Percentiles rank a stretch among this genome's conserved stretches.
phyloP scores from a whole-genome alignment of 2,113 vertebrate species.

The Podiceps cristatus region DNA sequence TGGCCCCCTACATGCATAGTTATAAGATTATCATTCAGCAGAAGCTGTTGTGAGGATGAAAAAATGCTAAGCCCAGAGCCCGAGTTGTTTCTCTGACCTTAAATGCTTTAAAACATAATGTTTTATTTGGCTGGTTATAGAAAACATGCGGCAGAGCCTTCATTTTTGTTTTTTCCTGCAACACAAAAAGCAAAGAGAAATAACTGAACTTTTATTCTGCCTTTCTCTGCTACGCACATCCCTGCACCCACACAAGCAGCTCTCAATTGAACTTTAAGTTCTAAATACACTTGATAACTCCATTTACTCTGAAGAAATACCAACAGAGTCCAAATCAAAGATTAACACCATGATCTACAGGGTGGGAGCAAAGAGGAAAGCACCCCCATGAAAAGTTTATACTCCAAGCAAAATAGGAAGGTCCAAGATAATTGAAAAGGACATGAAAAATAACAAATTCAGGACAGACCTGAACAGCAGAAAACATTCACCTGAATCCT shows the following conservation, averaged over 20 bases:
- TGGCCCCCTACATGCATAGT: not conserved
- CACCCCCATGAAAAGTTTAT: not conserved
- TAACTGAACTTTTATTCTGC: not conserved
- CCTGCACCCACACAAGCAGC: not conserved
- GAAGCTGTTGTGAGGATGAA: not conserved
- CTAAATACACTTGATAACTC: not conserved
- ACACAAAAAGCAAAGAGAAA: not conserved
- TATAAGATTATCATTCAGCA: not conserved
- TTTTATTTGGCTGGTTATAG: constrained; percentile 24
- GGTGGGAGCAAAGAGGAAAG: not conserved
- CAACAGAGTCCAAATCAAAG: not conserved
- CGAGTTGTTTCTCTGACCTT: not conserved
- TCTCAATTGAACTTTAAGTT: constrained; percentile 20
- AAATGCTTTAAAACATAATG: constrained; percentile 13
- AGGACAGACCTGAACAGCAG: not conserved
- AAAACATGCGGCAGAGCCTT: constrained; percentile 17
- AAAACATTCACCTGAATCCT: not conserved
- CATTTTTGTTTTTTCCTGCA: not conserved
- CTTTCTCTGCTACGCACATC: not conserved
- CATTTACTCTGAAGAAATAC: not conserved
- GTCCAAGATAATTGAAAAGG: not conserved
- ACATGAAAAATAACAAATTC: not conserved
- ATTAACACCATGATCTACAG: not conserved
- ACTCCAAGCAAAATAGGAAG: not conserved
- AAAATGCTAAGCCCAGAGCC: not conserved